A percentile compares a stretch with the other conserved stretches of the same genome.
These are phyloP conservation scores for Aporophyla lueneburgensis DNA, from an alignment of 2,888 invertebrate species.

Conservation along the genomic window DNA sequence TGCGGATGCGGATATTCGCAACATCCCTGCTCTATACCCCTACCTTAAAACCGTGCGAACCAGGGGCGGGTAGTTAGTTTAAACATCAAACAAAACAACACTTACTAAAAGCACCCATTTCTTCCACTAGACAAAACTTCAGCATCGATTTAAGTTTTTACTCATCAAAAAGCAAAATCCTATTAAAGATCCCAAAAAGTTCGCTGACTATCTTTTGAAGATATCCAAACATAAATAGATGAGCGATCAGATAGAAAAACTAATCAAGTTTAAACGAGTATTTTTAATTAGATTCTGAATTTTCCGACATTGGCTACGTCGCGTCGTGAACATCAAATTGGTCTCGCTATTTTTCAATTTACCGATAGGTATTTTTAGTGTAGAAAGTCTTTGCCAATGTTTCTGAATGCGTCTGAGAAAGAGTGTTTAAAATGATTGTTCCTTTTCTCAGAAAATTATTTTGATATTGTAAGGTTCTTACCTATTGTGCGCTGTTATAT, in stretches of 20 bases:
- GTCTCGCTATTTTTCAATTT: conserved; percentile 65
- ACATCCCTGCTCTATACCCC: no score
- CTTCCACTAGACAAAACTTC: conserved; percentile 13
- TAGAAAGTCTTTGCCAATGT: conserved; percentile 20
- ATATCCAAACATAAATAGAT: conserved; percentile 27
- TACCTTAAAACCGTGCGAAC: no score
- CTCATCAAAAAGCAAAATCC: conserved; percentile 23
- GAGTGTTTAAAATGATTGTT: neutral
- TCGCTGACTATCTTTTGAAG: conserved; percentile 27
- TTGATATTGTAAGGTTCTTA: neutral
- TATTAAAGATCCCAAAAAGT: conserved; percentile 9
- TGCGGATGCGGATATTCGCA: no score
- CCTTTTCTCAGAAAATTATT: neutral
- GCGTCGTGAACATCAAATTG: conserved; percentile 54
- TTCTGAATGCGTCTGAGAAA: neutral
- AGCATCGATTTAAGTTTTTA: neutral
- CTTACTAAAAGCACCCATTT: conserved; percentile 51
- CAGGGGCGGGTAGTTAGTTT: neutral
- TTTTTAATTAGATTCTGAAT: conserved; percentile 72
- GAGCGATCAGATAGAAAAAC: conserved; percentile 51
- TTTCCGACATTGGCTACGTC: conserved; percentile 56
- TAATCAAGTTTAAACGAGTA: conserved; percentile 59
- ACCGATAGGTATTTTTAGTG: conserved; percentile 32
- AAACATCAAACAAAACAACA: conserved; percentile 1
- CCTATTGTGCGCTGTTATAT: neutral